These are phyloP conservation scores for Hydrophis major DNA, from an alignment of 2,797 vertebrate genomes.

Conservation along the genomic window DNA sequence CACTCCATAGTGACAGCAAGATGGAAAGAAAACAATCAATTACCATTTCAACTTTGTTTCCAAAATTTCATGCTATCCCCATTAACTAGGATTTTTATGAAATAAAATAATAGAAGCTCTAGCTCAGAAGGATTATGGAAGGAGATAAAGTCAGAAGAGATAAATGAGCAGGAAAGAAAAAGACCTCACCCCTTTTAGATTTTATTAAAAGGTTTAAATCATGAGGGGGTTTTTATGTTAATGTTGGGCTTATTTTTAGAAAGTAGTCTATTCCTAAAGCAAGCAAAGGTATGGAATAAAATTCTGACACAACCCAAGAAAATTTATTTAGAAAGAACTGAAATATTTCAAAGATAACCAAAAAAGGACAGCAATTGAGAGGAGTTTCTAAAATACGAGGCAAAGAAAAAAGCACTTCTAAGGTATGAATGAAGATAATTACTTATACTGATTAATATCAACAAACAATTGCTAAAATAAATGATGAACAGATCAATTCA, in stretches of 20 bases:
- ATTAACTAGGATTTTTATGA: neutral
- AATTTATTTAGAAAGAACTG: neutral
- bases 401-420: neutral
- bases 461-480: neutral
- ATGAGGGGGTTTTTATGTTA: too few species aligned
- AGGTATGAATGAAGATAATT: neutral
- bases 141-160: too few species aligned
- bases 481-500: neutral
- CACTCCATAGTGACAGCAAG: constrained; percentile 22
- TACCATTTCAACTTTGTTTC: neutral
- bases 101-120: neutral
- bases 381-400: neutral
- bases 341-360: neutral
- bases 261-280: neutral
- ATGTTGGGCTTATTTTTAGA: neutral
- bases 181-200: too few species aligned
- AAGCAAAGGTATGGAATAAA: neutral
- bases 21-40: neutral
- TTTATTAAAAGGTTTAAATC: too few species aligned
- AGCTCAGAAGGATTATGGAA: neutral
- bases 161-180: too few species aligned
- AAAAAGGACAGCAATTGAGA: neutral
- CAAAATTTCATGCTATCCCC: neutral
- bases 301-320: neutral
- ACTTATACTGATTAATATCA: neutral